Conservation (phyloP, 2,113 vertebrate species). For the Cyphomyrus plagiostoma region DNA sequence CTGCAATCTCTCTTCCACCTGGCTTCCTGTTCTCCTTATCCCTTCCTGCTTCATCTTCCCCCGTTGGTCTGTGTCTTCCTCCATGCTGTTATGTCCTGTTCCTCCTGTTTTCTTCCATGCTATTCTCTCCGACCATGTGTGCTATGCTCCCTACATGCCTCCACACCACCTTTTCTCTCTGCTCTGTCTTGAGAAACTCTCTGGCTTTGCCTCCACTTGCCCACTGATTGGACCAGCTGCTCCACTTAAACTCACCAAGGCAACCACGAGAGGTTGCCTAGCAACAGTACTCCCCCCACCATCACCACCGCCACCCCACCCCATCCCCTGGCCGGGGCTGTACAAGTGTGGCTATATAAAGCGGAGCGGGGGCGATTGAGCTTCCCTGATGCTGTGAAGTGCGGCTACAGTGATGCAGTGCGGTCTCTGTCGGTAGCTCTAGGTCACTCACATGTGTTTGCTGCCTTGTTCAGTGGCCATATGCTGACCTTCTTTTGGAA, state of each 20-base stretch:
- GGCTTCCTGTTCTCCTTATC: not conserved
- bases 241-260: constrained; percentile 69
- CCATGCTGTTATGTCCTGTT: not conserved
- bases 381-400: constrained; percentile 44
- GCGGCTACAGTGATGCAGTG: not conserved
- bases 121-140: not conserved
- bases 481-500: not conserved
- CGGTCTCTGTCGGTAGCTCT: not conserved
- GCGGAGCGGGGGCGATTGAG: constrained; percentile 37
- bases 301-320: not conserved
- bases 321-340: constrained; percentile 54
- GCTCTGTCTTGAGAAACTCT: constrained; percentile 57
- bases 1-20: not conserved
- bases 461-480: not conserved
- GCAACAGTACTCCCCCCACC: constrained; percentile 48
- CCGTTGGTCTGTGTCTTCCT: not conserved
- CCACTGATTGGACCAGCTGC: constrained; percentile 68
- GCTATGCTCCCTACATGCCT: constrained; percentile 47
- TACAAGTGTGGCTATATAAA: constrained; percentile 41
- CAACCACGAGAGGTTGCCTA: constrained; percentile 73
- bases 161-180: constrained; percentile 59
- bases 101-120: not conserved
- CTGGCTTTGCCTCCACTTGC: constrained; percentile 50
- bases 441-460: not conserved
- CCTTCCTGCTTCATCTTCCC: not conserved